Evolutionary conservation across 2,797 vertebrate species (phyloP).

Genomic region (Esox masquinongy): DNA sequence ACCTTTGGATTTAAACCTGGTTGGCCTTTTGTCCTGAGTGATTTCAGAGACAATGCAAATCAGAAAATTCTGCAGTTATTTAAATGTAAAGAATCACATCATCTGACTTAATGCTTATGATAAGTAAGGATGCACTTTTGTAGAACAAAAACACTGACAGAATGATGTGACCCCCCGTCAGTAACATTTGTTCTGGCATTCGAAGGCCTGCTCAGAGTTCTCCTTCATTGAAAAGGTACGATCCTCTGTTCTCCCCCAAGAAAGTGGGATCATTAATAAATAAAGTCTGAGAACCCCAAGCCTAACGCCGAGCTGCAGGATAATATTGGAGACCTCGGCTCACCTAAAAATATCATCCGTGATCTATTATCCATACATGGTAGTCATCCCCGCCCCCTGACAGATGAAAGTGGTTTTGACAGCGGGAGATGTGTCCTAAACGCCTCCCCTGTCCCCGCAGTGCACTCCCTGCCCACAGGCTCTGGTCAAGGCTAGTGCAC

Average conservation of each 20-base stretch:
- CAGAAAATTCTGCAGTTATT: conserved; percentile 23
- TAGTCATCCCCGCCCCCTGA: not conserved
- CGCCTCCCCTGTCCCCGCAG: not conserved
- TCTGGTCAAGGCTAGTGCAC: not conserved
- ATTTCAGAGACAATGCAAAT: conserved; percentile 7
- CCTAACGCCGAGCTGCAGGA: not conserved
- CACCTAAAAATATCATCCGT: not conserved
- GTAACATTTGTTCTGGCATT: conserved; percentile 59
- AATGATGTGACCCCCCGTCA: too few relatives aligned
- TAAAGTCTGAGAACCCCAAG: not conserved
- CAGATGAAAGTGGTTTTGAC: not conserved
- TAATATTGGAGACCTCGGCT: not conserved
- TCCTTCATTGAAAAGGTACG: conserved; percentile 22
- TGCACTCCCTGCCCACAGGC: not conserved
- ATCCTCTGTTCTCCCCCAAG: too few relatives aligned
- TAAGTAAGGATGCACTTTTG: conserved; percentile 23
- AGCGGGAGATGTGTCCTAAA: not conserved
- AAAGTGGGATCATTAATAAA: not conserved
- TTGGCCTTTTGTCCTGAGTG: conserved; percentile 11
- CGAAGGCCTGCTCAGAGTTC: conserved; percentile 37
- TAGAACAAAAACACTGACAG: conserved; percentile 35
- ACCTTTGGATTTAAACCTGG: conserved; percentile 1
- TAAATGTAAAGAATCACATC: conserved; percentile 33
- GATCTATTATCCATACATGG: not conserved
- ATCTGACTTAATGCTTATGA: conserved; percentile 29